Evolutionary conservation across 2,797 vertebrate genomes (phyloP), one percentile per base, ranked within the genome.

Genomic region (Malacoraja senta): DNA sequence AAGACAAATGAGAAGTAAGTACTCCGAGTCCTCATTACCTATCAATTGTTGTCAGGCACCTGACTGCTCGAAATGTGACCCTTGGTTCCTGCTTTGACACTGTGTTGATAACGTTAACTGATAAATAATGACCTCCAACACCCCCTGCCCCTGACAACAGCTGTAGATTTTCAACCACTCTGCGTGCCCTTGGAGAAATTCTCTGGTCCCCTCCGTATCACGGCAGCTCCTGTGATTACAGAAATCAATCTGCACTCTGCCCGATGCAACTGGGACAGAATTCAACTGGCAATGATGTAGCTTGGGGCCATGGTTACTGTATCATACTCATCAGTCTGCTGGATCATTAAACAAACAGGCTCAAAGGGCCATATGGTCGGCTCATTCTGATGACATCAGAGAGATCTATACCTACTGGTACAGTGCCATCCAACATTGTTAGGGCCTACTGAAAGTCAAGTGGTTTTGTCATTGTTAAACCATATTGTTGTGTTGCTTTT

Each of bases 51-150:
- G 81, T 78, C 93, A 86, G 72, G 53, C 32, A 71, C 63, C 86
- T 78, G 93, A 58, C 38, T 83, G 38, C 79, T 88, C 38, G 58
- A 63, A 76, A 63, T 29, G 21, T 86, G 80, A 78, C 78, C 93
- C 93, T 81, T 44, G 19, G 12, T 94, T 94, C 8, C 84, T 29
- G 93, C 91, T 32, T 94, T 94, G 93, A 95, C 94, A 95, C 91
- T 15, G 81, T 93, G 81, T 93, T 95, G 94, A 94, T 68, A 94
- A 91, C 29, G 90, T 38, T 76, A 0, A 88, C 35, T 93, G 74
- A 94, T 94, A 92, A 95, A 94, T 95, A 93, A 95, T 93, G 92
- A 91, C 26, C 93, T 94, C 86, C n/a, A 65, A 61, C 61, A 15
- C 83, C 58, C 91, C 95, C 92, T 13, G 1, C 93, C 94, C 86